phyloP scores from a whole-genome alignment of 2,888 invertebrate genomes.

The Euzophera pinguis region DNA sequence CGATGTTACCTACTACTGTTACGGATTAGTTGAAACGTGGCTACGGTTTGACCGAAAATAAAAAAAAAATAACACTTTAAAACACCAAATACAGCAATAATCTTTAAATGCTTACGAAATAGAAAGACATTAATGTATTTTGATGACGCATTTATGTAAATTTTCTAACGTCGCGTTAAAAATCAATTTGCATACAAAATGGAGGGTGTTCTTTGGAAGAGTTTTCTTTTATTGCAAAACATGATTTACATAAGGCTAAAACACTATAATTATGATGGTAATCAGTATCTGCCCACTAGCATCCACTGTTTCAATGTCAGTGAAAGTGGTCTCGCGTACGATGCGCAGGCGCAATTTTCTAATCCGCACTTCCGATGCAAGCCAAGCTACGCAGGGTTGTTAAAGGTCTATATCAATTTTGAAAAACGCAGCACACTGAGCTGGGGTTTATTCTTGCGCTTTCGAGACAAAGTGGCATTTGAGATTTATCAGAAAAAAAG shows the following conservation, averaged over 20 bases:
- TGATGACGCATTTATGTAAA: neutral
- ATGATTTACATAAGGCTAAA: conserved; percentile 9
- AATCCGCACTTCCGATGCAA: conserved; percentile 48
- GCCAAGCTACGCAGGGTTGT: conserved; percentile 18
- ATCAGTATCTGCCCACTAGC: conserved; percentile 8
- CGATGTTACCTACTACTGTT: too few relatives aligned
- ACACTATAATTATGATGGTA: conserved; percentile 9
- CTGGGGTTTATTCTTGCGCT: too few relatives aligned
- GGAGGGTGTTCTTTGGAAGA: neutral
- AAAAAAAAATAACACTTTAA: too few relatives aligned
- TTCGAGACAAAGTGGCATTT: too few relatives aligned
- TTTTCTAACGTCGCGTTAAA: neutral
- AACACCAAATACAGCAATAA: too few relatives aligned
- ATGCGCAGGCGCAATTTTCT: conserved; percentile 54
- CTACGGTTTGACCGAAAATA: too few relatives aligned
- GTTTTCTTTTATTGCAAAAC: conserved; percentile 9
- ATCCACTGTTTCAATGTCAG: conserved; percentile 47
- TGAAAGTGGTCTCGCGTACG: conserved; percentile 53
- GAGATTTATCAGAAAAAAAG: too few relatives aligned
- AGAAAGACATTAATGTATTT: neutral
- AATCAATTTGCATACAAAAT: conserved; percentile 1
- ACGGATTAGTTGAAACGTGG: too few relatives aligned
- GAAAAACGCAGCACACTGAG: too few relatives aligned
- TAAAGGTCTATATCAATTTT: neutral
- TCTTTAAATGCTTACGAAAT: too few relatives aligned